Evolutionary conservation across 2,797 vertebrate species (phyloP), one percentile per base, ranked within the genome.

Genomic region (Chrysocyon brachyurus): DNA sequence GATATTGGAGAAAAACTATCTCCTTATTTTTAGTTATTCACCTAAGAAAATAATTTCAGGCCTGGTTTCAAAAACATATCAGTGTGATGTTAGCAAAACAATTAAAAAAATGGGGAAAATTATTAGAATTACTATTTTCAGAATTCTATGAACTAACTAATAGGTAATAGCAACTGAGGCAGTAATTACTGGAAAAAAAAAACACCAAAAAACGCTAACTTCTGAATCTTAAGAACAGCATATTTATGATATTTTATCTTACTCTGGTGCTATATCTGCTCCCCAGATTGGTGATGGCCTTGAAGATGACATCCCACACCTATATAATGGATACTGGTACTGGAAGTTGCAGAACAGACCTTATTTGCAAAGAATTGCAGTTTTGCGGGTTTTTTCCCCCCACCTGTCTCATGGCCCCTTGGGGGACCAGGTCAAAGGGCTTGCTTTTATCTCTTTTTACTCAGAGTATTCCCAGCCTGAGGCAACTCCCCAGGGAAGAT

Each of bases 191-290:
- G 2, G 75, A 24, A 59, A 17, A 19, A 87, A 85, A 28, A 70
- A 72, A 40, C 22, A 31, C 21, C 33, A 22, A 12, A 72, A 72
- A 72, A 36, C 4, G 4, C 17, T 16, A 77, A 24, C 17, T 49
- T 1, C 68, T 24, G 22, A 61, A 21, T 31, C 19, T 10, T 2
- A 31, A 59, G 17, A 54, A 14, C 7, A 57, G 21, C 9, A 9
- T 7, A 12, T 16, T 10, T 8, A 9, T 21, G 3, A 5, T 28
- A 24, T 6, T 96, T 72, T 17, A 10, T 40, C 14, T 66, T 59
- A 3, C 2, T 8, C 31, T 59, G 24, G 8, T 2, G 10, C 49
- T 22, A 1, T 46, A 1, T 28, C 24, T 10, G 21, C 21, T 54
- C 59, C 3, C 24, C 22, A 19, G 10, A 19, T 21, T 31, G 57